These are phyloP conservation scores for Corythornis leucogaster DNA, from an alignment of 2,797 vertebrate genomes.

Conservation along the genomic window DNA sequence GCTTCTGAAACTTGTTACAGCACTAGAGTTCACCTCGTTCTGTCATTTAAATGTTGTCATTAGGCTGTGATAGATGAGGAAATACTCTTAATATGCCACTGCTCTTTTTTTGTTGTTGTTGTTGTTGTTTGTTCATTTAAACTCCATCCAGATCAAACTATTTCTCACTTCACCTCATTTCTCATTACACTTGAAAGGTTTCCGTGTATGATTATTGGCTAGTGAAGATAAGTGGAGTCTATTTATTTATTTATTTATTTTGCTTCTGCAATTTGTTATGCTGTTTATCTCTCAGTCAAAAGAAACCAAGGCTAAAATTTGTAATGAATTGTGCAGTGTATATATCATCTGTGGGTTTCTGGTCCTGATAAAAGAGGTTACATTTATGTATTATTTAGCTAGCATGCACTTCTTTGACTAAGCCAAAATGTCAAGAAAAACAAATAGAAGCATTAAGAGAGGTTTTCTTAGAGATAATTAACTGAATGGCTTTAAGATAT, in stretches of 20 bases:
- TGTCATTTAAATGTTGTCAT: conserved; percentile 54
- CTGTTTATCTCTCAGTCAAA: conserved; percentile 37
- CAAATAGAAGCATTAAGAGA: not conserved
- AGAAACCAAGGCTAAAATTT: not conserved
- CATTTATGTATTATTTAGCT: not conserved
- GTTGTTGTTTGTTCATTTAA: not conserved
- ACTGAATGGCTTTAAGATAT: not conserved
- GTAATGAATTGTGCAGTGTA: not conserved
- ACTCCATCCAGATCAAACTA: not conserved
- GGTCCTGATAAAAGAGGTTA: not conserved
- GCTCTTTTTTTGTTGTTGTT: not conserved
- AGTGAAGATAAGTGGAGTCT: conserved; percentile 4
- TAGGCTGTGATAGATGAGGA: conserved; percentile 35
- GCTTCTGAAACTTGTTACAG: conserved; percentile 30
- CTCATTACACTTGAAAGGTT: conserved; percentile 2
- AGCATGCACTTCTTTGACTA: not conserved
- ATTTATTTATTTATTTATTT: not conserved
- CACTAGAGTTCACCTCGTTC: conserved; percentile 14
- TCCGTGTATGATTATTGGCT: conserved; percentile 21
- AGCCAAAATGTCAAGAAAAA: not conserved
- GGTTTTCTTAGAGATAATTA: conserved; percentile 5
- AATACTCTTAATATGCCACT: not conserved
- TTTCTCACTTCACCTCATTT: conserved; percentile 16
- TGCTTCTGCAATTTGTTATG: conserved; percentile 13
- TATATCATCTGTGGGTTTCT: not conserved